Conservation (phyloP, 2,797 vertebrate species). For the Typhlichthys subterraneus region DNA sequence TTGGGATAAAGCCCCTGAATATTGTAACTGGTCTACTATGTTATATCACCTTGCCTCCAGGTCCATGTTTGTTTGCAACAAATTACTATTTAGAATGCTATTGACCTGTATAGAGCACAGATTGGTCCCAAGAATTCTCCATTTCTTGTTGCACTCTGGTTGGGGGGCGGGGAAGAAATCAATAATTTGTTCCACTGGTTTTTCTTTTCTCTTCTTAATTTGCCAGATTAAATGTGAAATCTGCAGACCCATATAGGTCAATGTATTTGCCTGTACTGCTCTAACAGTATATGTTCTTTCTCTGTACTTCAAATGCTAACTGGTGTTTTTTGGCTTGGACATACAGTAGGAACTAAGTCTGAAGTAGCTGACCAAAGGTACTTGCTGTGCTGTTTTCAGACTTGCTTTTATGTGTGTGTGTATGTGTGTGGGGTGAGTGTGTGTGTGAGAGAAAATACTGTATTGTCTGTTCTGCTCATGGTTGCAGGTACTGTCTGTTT, state of each 20-base stretch:
- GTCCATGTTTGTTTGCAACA: slow-evolving; percentile 37
- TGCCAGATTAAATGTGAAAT: slow-evolving; percentile 47
- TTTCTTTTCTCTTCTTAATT: slow-evolving; percentile 33
- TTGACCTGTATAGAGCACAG: slow-evolving; percentile 45
- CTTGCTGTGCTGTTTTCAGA: slow-evolving; percentile 50
- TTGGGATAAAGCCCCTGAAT: slow-evolving; percentile 12
- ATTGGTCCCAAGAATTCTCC: slow-evolving; percentile 25
- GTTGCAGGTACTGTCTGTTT: slow-evolving; percentile 78
- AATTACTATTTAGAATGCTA: slow-evolving; percentile 41
- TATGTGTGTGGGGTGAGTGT: slow-evolving; percentile 40
- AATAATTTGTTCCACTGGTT: slow-evolving; percentile 32
- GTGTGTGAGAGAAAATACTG: slow-evolving; percentile 18
- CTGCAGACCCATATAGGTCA: slow-evolving; percentile 38
- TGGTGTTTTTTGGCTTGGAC: slow-evolving; percentile 44
- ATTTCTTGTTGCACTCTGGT: slow-evolving; percentile 20
- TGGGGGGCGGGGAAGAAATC: neutral
- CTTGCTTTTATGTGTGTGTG: slow-evolving; percentile 49
- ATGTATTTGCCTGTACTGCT: slow-evolving; percentile 53
- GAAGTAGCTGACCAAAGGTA: slow-evolving; percentile 73
- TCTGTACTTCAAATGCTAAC: slow-evolving; percentile 55
- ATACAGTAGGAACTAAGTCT: slow-evolving; percentile 53
- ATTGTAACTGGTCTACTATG: slow-evolving; percentile 15
- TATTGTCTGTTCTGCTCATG: slow-evolving; percentile 48
- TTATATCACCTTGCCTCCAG: slow-evolving; percentile 38
- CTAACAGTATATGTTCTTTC: slow-evolving; percentile 40